phyloP scores from a whole-genome alignment of 64 coral and sea anemone species.

The Cladopsammia gracilis region DNA sequence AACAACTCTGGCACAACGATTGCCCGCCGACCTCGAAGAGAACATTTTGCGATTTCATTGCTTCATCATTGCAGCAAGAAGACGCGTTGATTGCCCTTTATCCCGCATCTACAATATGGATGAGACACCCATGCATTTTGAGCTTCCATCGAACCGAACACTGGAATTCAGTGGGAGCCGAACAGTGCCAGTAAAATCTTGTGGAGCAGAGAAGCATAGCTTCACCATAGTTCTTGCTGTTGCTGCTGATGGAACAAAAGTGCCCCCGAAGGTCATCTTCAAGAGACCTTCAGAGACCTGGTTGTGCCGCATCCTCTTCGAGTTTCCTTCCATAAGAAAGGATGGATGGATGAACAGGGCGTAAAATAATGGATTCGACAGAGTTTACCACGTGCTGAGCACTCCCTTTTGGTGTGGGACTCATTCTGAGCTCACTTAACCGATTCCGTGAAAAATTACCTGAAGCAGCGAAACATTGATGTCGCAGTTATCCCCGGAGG shows the following conservation, averaged over 20 bases:
- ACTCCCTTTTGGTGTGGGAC: no score
- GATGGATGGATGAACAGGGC: no score
- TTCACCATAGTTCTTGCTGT: slow-evolving; percentile 18
- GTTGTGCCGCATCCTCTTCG: no score
- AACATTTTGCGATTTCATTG: not conserved
- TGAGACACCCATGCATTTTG: slow-evolving; percentile 33
- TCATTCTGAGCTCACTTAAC: no score
- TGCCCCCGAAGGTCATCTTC: slow-evolving; percentile 34
- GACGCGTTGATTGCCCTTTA: not conserved
- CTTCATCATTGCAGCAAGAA: slow-evolving; percentile 15
- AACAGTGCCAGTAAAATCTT: slow-evolving; percentile 35
- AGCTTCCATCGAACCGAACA: slow-evolving; percentile 41
- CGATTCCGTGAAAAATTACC: no score
- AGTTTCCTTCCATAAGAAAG: no score
- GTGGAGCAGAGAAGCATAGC: slow-evolving; percentile 17
- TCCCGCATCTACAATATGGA: slow-evolving; percentile 27
- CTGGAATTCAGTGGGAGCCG: slow-evolving; percentile 23
- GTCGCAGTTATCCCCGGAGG: no score
- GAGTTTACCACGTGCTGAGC: no score
- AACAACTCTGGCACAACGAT: slow-evolving; percentile 6
- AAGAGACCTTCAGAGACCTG: not conserved
- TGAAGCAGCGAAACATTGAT: no score
- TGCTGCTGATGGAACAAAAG: not conserved
- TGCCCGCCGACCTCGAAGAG: slow-evolving; percentile 2
- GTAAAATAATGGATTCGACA: no score